Conservation (phyloP, 2,797 vertebrate species). For the Dicrostonyx torquatus region DNA sequence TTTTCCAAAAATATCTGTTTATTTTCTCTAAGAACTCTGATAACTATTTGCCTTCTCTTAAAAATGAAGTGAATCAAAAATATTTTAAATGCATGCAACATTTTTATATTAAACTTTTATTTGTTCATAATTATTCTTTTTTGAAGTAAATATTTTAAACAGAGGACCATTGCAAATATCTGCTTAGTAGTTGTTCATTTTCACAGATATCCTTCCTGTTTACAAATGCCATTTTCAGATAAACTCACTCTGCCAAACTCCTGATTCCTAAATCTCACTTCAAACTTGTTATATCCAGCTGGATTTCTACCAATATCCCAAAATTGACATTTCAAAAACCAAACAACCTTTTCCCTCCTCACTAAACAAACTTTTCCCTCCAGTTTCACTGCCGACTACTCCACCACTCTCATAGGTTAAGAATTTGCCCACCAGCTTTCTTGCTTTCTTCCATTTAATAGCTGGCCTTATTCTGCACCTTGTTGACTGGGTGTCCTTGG, state of each 20-base stretch:
- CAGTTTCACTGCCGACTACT: background rate
- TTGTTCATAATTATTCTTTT: background rate
- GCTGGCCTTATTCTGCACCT: background rate
- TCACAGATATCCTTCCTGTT: background rate
- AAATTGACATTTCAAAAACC: slow-evolving; percentile 45
- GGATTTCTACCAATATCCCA: slow-evolving; percentile 45
- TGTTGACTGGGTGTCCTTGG: background rate
- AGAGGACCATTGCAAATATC: background rate
- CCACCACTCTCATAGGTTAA: background rate
- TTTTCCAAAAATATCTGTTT: background rate
- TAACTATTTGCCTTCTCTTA: background rate
- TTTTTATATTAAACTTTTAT: background rate
- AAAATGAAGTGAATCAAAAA: background rate
- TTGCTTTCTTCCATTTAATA: background rate
- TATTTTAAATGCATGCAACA: background rate
- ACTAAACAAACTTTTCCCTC: slow-evolving; percentile 27
- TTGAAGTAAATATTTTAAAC: background rate
- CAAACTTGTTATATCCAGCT: background rate
- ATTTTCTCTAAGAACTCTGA: background rate
- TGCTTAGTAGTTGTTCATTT: background rate
- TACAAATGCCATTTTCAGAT: background rate
- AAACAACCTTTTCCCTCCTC: background rate
- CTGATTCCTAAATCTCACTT: slow-evolving; percentile 43
- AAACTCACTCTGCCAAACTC: background rate
- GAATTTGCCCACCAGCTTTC: background rate